phyloP scores from a whole-genome alignment of 2,888 invertebrate genomes.

The Plebejus melissa region DNA sequence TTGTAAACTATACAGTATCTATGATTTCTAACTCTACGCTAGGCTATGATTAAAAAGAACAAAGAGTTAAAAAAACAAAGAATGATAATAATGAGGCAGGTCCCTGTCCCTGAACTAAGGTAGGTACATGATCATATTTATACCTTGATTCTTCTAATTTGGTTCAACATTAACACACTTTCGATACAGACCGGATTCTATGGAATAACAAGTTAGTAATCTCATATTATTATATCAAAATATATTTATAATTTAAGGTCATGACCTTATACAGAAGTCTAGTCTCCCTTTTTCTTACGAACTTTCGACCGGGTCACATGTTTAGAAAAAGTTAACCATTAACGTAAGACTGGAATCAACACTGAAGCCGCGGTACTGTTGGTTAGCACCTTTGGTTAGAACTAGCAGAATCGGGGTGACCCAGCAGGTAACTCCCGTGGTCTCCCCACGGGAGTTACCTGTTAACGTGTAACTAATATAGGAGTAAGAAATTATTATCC shows the following conservation, averaged over 20 bases:
- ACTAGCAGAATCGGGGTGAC: neutral
- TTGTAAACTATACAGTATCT: neutral
- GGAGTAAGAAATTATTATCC: neutral
- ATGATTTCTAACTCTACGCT: neutral
- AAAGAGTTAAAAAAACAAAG: neutral
- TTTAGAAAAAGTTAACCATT: no score
- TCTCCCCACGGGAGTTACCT: neutral
- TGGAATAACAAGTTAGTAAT: no score
- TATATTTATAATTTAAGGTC: no score
- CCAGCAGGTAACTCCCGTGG: neutral
- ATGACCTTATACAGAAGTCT: no score
- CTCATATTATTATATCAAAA: no score
- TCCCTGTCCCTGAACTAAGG: neutral
- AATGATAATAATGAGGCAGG: neutral
- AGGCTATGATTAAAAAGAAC: neutral
- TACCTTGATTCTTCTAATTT: neutral
- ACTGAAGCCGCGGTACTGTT: neutral
- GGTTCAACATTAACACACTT: neutral
- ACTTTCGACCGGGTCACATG: no score
- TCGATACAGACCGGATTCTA: no score
- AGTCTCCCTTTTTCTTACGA: no score
- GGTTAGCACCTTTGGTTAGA: no score
- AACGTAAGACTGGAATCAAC: neutral
- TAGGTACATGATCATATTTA: neutral
- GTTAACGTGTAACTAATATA: constrained; percentile 12